phyloP scores from a whole-genome alignment of 2,797 vertebrate species.

The Poeciliopsis paucimaculata region DNA sequence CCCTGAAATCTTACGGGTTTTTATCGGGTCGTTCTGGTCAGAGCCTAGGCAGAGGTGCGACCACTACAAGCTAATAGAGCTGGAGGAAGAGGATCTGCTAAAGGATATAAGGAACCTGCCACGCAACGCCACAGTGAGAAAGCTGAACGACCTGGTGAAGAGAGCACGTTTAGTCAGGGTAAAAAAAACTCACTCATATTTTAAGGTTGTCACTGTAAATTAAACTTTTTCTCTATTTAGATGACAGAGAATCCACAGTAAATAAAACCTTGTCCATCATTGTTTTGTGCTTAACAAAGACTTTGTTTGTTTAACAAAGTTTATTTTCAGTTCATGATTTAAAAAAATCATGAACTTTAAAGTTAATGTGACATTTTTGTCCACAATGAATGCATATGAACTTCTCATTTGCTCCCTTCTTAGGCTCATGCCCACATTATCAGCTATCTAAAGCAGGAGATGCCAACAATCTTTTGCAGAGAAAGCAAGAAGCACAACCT shows the following conservation, averaged over 20 bases:
- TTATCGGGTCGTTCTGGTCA: constrained; percentile 93
- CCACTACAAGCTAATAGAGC: constrained; percentile 87
- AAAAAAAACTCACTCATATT: constrained; percentile 40
- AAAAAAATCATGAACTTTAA: neutral
- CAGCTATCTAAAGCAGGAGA: constrained; percentile 89
- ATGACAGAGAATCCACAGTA: neutral
- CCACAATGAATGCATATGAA: neutral
- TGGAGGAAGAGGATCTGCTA: constrained; percentile 91
- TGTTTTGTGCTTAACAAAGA: neutral
- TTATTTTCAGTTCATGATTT: neutral
- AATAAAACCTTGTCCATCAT: neutral
- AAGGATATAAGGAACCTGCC: constrained; percentile 90
- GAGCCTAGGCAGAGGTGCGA: constrained; percentile 85
- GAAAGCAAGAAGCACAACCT: constrained; percentile 89
- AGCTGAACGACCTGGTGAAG: constrained; percentile 92
- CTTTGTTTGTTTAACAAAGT: no score
- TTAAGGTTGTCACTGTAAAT: neutral
- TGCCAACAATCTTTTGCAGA: constrained; percentile 90
- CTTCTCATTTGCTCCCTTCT: constrained; percentile 12
- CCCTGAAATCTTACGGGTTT: constrained; percentile 90
- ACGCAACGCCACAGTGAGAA: constrained; percentile 86
- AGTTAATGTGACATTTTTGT: neutral
- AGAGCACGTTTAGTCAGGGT: constrained; percentile 89
- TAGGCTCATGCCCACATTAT: constrained; percentile 91
- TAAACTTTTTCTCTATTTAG: neutral